These are phyloP conservation scores for Naja naja DNA, from an alignment of 2,113 vertebrate species.

Conservation along the genomic window DNA sequence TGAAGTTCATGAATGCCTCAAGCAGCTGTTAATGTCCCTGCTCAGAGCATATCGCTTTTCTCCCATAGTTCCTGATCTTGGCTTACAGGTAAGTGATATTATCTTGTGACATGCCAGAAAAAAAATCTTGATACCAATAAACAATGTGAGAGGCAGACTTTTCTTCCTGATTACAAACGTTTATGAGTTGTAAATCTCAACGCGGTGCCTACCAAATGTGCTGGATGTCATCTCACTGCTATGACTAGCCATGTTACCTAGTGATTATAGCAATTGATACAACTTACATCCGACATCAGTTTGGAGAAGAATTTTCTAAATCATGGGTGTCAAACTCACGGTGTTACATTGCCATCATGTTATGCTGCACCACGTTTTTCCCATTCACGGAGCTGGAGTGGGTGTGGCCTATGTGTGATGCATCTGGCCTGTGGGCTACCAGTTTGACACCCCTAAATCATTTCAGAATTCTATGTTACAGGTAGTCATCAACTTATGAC, in stretches of 20 bases:
- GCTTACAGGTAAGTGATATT: slow-evolving; percentile 83
- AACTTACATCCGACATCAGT: neutral
- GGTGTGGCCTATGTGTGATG: no score
- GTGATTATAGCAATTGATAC: neutral
- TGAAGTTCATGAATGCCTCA: slow-evolving; percentile 93
- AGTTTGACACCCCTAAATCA: neutral
- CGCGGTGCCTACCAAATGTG: neutral
- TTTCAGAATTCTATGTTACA: neutral
- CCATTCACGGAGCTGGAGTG: no score
- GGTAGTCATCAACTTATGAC: neutral
- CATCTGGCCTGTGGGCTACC: no score
- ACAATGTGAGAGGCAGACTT: neutral
- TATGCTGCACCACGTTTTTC: no score
- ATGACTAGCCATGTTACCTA: neutral
- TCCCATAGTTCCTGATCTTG: slow-evolving; percentile 93
- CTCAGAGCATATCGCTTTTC: slow-evolving; percentile 95
- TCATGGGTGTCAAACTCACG: no score
- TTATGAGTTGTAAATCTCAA: neutral
- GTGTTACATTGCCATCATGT: fast-evolving
- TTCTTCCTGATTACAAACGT: neutral
- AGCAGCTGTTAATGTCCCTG: slow-evolving; percentile 96
- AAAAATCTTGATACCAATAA: slow-evolving; percentile 20
- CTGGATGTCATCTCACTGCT: neutral
- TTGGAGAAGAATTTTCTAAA: neutral
- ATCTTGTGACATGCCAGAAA: neutral